Evolutionary conservation across 2,888 invertebrate genomes (phyloP).

Genomic region (Rhynchonema sp.): DNA sequence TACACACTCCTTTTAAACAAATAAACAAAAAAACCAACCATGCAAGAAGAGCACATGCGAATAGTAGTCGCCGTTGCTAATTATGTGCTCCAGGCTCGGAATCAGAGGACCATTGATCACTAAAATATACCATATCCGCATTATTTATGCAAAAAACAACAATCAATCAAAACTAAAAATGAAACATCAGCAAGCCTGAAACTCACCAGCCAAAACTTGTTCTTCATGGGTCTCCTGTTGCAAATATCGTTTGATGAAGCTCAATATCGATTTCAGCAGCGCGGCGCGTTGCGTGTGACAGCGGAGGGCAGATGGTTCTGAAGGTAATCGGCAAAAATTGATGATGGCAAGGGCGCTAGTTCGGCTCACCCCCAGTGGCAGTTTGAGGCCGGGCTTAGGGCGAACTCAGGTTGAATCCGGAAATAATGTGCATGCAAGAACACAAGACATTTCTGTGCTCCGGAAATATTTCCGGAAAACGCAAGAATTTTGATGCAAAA

Average conservation of each 20-base stretch:
- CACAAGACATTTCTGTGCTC: no score
- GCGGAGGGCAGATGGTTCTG: no score
- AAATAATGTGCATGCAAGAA: no score
- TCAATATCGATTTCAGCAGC: constrained; percentile 63
- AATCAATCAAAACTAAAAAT: neutral
- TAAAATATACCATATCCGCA: constrained; percentile 20
- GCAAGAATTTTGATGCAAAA: no score
- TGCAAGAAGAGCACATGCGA: constrained; percentile 54
- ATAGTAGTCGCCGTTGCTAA: constrained; percentile 71
- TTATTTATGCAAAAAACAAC: neutral
- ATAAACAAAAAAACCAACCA: neutral
- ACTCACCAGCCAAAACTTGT: neutral
- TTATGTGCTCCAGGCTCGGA: constrained; percentile 52
- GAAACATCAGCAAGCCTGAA: neutral
- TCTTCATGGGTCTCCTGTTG: neutral
- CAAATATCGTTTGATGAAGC: constrained; percentile 66
- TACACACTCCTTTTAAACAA: no score
- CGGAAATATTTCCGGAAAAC: no score
- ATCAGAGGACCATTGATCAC: constrained; percentile 69
- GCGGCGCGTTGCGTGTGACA: constrained; percentile 64
- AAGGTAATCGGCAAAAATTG: no score
- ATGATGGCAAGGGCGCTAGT: no score
- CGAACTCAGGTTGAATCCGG: no score
- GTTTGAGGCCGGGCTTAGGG: no score
- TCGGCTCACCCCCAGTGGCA: no score